Percentiles rank a stretch among this genome's conserved stretches.
phyloP scores from a whole-genome alignment of 2,797 vertebrate genomes.

The Pangasius djambal region DNA sequence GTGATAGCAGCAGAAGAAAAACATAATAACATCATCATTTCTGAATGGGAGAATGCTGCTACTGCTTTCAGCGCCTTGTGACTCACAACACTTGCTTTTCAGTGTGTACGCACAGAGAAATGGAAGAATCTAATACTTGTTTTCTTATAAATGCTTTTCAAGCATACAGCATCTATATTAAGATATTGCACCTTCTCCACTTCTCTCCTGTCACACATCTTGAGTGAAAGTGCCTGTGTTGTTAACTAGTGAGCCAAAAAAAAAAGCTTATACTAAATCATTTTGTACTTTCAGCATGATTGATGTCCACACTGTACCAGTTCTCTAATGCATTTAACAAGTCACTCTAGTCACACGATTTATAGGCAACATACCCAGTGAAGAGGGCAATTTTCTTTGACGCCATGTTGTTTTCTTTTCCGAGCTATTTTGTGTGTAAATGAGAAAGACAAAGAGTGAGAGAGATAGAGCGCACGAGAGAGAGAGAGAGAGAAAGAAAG shows the following conservation, averaged over 20 bases:
- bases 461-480: neutral
- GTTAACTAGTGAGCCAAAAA: neutral
- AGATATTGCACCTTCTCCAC: neutral
- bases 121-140: neutral
- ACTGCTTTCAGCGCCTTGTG: neutral
- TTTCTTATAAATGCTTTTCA: neutral
- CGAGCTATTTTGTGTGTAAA: slow-evolving; percentile 29
- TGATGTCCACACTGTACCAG: neutral
- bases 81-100: neutral
- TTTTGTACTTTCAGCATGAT: slow-evolving; percentile 11
- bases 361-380: slow-evolving; percentile 1
- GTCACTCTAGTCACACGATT: slow-evolving; percentile 36
- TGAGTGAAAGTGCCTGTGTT: neutral
- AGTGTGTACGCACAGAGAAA: neutral
- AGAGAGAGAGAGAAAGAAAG: neutral
- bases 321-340: slow-evolving; percentile 33
- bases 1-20: neutral
- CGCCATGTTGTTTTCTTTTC: slow-evolving; percentile 36
- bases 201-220: neutral
- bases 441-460: neutral
- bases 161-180: neutral
- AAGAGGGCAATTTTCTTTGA: slow-evolving; percentile 27
- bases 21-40: neutral
- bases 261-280: neutral
- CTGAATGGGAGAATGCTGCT: neutral